Evolutionary conservation across 2,888 invertebrate species (phyloP).

Genomic region (Meghimatium bilineatum): DNA sequence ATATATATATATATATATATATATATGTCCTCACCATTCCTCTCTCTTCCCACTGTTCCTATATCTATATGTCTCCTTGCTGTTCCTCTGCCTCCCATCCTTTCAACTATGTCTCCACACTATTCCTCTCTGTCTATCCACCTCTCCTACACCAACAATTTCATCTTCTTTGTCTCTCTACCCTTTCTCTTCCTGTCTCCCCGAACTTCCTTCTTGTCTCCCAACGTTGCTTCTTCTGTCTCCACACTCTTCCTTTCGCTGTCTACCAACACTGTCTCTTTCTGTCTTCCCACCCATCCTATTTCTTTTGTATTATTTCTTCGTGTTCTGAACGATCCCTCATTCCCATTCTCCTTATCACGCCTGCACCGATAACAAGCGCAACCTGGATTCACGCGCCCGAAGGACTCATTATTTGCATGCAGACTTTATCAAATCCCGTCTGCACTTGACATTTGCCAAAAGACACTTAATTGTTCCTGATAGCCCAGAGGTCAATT

Average conservation of each 20-base stretch:
- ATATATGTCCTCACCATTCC: too few relatives aligned
- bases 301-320: neutral
- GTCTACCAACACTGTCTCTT: neutral
- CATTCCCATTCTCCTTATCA: neutral
- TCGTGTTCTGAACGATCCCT: neutral
- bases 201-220: too few relatives aligned
- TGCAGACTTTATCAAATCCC: neutral
- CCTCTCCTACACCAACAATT: too few relatives aligned
- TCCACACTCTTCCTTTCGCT: neutral
- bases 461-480: neutral
- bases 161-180: too few relatives aligned
- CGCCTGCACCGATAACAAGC: neutral
- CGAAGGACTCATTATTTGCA: neutral
- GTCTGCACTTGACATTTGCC: slow-evolving; percentile 1
- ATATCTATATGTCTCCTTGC: too few relatives aligned
- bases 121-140: too few relatives aligned
- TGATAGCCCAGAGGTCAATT: neutral
- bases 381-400: too few relatives aligned
- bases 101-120: too few relatives aligned
- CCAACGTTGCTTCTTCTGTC: neutral
- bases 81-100: too few relatives aligned
- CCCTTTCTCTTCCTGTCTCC: too few relatives aligned
- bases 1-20: too few relatives aligned
- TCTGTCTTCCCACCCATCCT: neutral
- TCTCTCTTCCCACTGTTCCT: too few relatives aligned